phyloP scores from a whole-genome alignment of 2,888 invertebrate species.

The Tetrapedia diversipes region DNA sequence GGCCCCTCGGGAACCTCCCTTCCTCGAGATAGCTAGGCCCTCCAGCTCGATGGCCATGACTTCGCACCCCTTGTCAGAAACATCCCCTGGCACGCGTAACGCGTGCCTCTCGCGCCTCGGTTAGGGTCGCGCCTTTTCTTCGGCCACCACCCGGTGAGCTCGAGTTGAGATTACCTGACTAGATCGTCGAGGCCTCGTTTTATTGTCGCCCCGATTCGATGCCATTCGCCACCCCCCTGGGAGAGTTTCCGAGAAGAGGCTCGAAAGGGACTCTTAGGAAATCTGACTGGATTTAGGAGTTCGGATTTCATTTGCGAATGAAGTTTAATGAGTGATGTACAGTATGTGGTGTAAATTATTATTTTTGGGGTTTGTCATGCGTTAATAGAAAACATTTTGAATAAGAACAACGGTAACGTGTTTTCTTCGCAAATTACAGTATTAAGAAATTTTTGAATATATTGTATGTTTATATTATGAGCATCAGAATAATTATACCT shows the following conservation, averaged over 20 bases:
- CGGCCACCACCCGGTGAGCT: constrained; percentile 16
- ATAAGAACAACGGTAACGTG: too few relatives aligned
- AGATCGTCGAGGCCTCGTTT: constrained; percentile 52
- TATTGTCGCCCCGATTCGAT: constrained; percentile 39
- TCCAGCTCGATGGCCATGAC: constrained; percentile 46
- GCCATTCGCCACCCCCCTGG: background rate
- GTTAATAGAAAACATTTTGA: too few relatives aligned
- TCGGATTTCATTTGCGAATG: background rate
- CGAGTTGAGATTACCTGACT: constrained; percentile 52
- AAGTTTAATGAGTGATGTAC: too few relatives aligned
- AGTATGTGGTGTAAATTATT: too few relatives aligned
- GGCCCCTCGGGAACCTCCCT: constrained; percentile 60
- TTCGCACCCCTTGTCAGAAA: constrained; percentile 58
- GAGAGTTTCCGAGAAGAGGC: background rate
- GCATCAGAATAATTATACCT: too few relatives aligned
- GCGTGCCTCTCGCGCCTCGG: constrained; percentile 50
- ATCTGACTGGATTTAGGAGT: constrained; percentile 1
- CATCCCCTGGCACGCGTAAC: constrained; percentile 55
- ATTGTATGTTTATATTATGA: too few relatives aligned
- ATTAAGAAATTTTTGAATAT: too few relatives aligned
- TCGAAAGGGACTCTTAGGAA: background rate
- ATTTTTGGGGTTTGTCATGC: too few relatives aligned
- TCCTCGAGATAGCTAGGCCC: constrained; percentile 43
- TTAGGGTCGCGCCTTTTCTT: constrained; percentile 55
- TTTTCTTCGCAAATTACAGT: too few relatives aligned